Evolutionary conservation across 2,888 invertebrate species (phyloP).

Genomic region (Cyclophora punctaria): DNA sequence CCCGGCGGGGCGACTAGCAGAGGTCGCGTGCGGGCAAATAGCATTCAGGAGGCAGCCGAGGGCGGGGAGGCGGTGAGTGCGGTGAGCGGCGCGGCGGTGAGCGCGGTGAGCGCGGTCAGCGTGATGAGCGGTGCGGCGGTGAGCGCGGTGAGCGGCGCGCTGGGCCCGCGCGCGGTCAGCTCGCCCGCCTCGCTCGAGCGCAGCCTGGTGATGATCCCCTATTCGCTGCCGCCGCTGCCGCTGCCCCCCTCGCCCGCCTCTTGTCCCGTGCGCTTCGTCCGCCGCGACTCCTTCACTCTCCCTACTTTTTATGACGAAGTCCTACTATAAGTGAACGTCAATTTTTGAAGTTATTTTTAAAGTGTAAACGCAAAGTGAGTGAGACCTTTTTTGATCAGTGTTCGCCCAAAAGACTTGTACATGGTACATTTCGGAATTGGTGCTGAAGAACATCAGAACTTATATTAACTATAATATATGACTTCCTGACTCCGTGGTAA

Average conservation of each 20-base stretch:
- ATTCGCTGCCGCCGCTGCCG: conserved; percentile 13
- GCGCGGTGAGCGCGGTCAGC: neutral
- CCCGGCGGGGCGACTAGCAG: conserved; percentile 80
- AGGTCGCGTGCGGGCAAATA: conserved; percentile 68
- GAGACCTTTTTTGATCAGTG: too few relatives aligned
- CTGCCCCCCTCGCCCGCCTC: conserved; percentile 15
- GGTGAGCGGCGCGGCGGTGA: conserved; percentile 3
- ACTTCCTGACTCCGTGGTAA: too few relatives aligned
- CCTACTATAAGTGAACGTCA: conserved; percentile 9
- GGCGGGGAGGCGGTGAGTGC: conserved; percentile 16
- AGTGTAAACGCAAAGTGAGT: too few relatives aligned
- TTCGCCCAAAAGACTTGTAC: too few relatives aligned
- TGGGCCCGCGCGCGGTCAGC: neutral
- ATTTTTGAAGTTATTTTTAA: too few relatives aligned
- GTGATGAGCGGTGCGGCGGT: neutral
- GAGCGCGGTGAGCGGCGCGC: neutral
- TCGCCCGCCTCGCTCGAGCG: neutral
- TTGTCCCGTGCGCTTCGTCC: conserved; percentile 18
- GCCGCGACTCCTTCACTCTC: conserved; percentile 22
- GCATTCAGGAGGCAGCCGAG: conserved; percentile 40
- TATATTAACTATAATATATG: too few relatives aligned
- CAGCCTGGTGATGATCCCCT: conserved; percentile 21
- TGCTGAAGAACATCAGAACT: too few relatives aligned
- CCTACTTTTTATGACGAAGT: conserved; percentile 37
- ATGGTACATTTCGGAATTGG: too few relatives aligned